These are phyloP conservation scores for Plutomurus gul DNA, from an alignment of 1,140 invertebrate species.

Conservation along the genomic window DNA sequence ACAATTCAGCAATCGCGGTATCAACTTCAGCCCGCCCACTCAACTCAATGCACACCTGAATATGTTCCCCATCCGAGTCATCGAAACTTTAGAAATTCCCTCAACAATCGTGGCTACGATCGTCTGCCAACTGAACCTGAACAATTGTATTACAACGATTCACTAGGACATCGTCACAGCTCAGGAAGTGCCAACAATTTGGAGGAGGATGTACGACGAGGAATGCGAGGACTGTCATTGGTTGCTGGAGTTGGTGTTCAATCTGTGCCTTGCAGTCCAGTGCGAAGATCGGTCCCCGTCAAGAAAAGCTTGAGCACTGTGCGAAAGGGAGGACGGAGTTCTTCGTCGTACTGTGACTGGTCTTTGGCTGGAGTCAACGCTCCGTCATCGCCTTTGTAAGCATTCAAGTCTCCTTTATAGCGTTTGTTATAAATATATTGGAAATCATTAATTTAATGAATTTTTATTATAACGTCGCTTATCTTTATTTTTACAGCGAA, in stretches of 20 bases:
- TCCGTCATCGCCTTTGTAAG: constrained; percentile 36
- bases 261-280: constrained; percentile 19
- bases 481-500: neutral
- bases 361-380: constrained; percentile 48
- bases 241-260: neutral
- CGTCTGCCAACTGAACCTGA: neutral
- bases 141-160: neutral
- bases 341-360: constrained; percentile 47
- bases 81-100: neutral
- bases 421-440: too few relatives aligned
- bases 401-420: too few relatives aligned
- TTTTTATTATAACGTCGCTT: neutral
- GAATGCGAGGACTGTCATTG: neutral
- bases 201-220: neutral
- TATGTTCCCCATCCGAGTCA: neutral
- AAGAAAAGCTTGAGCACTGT: constrained; percentile 10
- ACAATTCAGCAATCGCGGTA: neutral
- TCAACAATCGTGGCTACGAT: neutral
- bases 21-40: neutral
- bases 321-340: neutral
- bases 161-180: neutral
- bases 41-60: neutral
- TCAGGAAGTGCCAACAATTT: constrained; percentile 1
- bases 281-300: neutral
- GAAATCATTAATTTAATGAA: neutral